phyloP scores from a whole-genome alignment of 2,113 vertebrate genomes.

The Vanacampus margaritifer region DNA sequence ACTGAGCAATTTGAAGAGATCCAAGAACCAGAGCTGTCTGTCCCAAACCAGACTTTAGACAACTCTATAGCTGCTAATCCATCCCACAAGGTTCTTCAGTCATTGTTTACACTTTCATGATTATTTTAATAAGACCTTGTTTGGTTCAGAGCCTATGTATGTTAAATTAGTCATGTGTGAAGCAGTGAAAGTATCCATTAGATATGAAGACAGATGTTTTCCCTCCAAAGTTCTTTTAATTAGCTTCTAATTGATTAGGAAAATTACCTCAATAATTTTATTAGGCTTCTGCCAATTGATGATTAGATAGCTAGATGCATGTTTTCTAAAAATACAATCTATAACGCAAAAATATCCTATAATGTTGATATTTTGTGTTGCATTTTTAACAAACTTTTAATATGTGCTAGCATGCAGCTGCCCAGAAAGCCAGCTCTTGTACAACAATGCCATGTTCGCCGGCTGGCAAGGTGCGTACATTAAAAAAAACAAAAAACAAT shows the following conservation, averaged over 20 bases:
- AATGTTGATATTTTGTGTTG: neutral
- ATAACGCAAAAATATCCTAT: too few species aligned
- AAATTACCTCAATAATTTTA: too few species aligned
- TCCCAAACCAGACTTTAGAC: constrained; percentile 36
- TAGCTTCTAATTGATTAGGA: too few species aligned
- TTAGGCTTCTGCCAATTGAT: too few species aligned
- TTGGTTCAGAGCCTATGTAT: too few species aligned
- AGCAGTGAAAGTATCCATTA: too few species aligned
- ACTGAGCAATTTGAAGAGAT: constrained; percentile 37
- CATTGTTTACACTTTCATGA: neutral
- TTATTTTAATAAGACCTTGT: neutral
- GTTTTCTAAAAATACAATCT: too few species aligned
- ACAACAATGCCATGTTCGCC: constrained; percentile 46
- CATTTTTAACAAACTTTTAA: neutral
- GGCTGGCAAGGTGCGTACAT: constrained; percentile 51
- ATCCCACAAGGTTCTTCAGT: constrained; percentile 52
- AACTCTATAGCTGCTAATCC: constrained; percentile 32
- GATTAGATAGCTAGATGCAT: too few species aligned
- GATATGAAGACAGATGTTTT: too few species aligned
- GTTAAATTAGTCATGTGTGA: too few species aligned
- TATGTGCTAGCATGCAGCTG: constrained; percentile 50
- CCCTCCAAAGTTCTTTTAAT: too few species aligned
- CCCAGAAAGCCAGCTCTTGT: constrained; percentile 71
- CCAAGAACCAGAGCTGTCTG: constrained; percentile 5
- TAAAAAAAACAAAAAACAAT: too few species aligned